Base-by-base conservation (phyloP, 1,140 invertebrate genomes). In the Monomorium pharaonis region DNA sequence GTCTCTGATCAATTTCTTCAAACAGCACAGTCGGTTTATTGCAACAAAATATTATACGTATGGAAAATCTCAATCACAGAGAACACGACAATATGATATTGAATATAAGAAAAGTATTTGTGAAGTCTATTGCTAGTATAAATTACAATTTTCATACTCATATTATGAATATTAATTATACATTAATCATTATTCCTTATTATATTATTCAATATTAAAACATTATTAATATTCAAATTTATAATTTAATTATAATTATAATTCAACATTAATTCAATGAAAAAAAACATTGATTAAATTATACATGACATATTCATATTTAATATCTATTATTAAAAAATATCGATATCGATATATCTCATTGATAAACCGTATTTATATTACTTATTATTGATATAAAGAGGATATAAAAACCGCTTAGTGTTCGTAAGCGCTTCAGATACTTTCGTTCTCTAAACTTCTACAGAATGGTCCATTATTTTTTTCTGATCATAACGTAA, bases 1-100 rank as follows among this genome's bases (percentile, higher is more conserved):
- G 65, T 74, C 67, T 72, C 78, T 83, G 67, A 74, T 83, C 67
- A 83, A 83, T 74, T 30, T 21, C 12, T 24, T 67, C 5, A 37
- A 37, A 37, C 37, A 37, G 37, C 37, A 7, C 37, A 37, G 37
- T 6, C 37, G 37, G 0, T 78, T 33, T 33, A 63, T 42, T 14
- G 21, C 60, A 24, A 65, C 4, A 14, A 65, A 78, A 78, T 51
- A 78, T 78, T 12, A 16, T 78, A n/a, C n/a, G n/a, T 33, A 78
- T 33, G 18, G 24, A 47, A 18, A 30, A 42, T 76, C 18, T 62
- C 44, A 76, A 76, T 58, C 18, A 16, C 21, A 42, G 21, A 60
- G 21, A 76, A 44, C 12, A 37, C 16, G 16, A 70, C 5, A 21
- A 72, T 30, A 51, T 49, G 62, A 0, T 67, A 63, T 49, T 42